Percentiles rank a stretch among this genome's conserved stretches.
Evolutionary conservation across 2,113 vertebrate genomes (phyloP).

Genomic region (Eupsittula cactorum): DNA sequence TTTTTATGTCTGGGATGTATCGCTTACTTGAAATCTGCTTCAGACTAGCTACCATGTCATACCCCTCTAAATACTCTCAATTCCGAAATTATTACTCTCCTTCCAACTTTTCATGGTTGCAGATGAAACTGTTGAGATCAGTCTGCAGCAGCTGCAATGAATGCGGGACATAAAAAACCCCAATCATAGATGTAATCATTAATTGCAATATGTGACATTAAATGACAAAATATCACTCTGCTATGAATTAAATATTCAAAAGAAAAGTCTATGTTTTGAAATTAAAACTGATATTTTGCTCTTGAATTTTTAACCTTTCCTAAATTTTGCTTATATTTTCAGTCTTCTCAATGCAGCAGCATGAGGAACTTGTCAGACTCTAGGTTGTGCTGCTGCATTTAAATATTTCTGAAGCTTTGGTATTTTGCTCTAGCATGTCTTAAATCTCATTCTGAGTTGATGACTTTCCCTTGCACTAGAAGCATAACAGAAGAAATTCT

Average conservation of each 20-base stretch:
- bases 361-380: not conserved
- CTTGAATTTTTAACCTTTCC: not conserved
- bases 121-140: not conserved
- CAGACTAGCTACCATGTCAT: not conserved
- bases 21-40: not conserved
- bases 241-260: not conserved
- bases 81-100: not conserved
- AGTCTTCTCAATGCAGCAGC: not conserved
- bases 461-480: not conserved
- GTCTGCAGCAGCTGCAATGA: not conserved
- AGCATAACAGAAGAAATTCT: not conserved
- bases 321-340: not conserved
- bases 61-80: not conserved
- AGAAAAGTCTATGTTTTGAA: not conserved
- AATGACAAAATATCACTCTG: not conserved
- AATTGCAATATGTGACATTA: not conserved
- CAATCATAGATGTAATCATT: not conserved
- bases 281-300: not conserved
- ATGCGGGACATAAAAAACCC: accelerated
- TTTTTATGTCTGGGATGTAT: not conserved
- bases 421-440: not conserved
- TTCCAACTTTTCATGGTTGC: not conserved
- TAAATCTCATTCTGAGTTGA: not conserved
- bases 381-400: not conserved
- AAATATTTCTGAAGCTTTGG: not conserved